Conservation (phyloP, 2,888 invertebrate species). For the Pristionchus japonicus region DNA sequence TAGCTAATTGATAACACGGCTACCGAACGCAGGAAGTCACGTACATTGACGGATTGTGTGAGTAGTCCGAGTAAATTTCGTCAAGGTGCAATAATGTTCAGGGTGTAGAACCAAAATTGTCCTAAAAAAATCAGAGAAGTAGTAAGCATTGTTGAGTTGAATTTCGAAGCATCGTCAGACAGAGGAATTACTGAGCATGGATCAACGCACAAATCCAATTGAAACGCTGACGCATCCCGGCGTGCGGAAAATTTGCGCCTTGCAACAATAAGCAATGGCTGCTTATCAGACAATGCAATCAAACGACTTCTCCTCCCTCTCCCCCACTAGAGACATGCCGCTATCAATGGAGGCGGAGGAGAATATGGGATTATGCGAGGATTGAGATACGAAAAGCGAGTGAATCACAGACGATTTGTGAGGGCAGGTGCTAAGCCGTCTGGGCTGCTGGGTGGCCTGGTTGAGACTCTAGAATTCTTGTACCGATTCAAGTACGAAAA, state of each 20-base stretch:
- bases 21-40: too few species aligned
- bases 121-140: too few species aligned
- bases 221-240: background rate
- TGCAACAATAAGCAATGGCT: conserved; percentile 1
- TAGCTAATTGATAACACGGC: too few species aligned
- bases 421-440: background rate
- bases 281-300: background rate
- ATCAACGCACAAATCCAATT: background rate
- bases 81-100: too few species aligned
- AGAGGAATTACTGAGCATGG: too few species aligned
- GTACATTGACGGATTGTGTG: too few species aligned
- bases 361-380: conserved; percentile 1
- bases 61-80: too few species aligned
- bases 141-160: too few species aligned
- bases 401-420: background rate
- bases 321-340: background rate
- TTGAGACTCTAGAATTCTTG: too few species aligned
- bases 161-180: too few species aligned
- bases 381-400: background rate
- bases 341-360: background rate
- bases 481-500: too few species aligned
- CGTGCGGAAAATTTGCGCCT: background rate
- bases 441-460: background rate
- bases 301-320: background rate
- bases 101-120: too few species aligned